phyloP scores from a whole-genome alignment of 2,888 invertebrate species.

The Invenusta paracnida region DNA sequence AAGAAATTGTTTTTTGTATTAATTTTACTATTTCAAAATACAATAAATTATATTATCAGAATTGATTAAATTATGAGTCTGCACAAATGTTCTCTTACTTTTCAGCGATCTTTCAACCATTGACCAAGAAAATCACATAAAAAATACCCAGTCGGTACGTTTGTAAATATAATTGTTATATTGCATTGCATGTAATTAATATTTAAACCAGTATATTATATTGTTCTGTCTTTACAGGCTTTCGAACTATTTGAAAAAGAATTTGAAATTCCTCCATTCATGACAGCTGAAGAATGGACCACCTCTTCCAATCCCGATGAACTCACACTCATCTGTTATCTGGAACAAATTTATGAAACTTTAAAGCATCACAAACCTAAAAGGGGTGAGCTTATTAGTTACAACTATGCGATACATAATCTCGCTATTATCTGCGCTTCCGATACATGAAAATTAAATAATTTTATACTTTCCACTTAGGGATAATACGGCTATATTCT shows the following conservation, averaged over 20 bases:
- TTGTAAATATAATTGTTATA: neutral
- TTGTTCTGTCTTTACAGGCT: conserved; percentile 18
- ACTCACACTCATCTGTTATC: conserved; percentile 14
- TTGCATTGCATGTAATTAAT: no score
- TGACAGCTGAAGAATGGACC: neutral
- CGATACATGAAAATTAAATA: no score
- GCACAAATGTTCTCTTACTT: no score
- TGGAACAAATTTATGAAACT: conserved; percentile 38
- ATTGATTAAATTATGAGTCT: no score
- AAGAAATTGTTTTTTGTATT: no score
- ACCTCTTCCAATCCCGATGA: conserved; percentile 4
- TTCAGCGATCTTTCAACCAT: conserved; percentile 35
- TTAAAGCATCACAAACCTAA: conserved; percentile 22
- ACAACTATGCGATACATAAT: neutral
- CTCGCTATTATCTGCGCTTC: no score
- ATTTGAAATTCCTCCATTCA: neutral
- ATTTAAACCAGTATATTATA: no score
- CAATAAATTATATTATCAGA: no score
- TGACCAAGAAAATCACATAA: neutral
- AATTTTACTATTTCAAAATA: no score
- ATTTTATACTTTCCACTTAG: no score
- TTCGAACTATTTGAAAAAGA: conserved; percentile 34
- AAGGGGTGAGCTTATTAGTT: neutral
- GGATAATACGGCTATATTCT: no score
- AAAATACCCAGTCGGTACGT: conserved; percentile 34